Percentiles rank a stretch among this genome's conserved stretches.
phyloP scores from a whole-genome alignment of 2,797 vertebrate genomes.

The Ptychadena robeensis region DNA sequence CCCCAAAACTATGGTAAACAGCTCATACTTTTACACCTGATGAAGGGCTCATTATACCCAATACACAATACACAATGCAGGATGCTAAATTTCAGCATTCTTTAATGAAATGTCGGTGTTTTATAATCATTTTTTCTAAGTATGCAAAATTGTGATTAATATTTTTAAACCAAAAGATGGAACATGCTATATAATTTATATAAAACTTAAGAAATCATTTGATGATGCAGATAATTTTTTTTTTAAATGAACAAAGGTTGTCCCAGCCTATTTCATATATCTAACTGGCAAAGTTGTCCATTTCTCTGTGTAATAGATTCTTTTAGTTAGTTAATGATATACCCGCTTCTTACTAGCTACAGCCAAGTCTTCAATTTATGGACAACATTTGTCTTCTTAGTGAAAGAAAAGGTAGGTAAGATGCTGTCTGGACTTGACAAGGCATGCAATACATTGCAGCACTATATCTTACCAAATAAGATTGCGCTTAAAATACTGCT shows the following conservation, averaged over 20 bases:
- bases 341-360: constrained; percentile 16
- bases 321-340: constrained; percentile 19
- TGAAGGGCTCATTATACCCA: too few species aligned
- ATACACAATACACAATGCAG: too few species aligned
- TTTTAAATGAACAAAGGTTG: constrained; percentile 13
- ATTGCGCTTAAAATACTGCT: constrained; percentile 50
- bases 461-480: constrained; percentile 50
- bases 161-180: background rate
- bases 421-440: constrained; percentile 38
- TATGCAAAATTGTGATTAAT: background rate
- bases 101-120: too few species aligned
- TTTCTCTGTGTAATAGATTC: constrained; percentile 18
- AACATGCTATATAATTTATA: background rate
- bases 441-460: constrained; percentile 31
- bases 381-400: constrained; percentile 36
- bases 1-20: too few species aligned
- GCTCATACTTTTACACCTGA: too few species aligned
- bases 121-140: background rate
- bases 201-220: background rate
- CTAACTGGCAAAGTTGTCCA: background rate
- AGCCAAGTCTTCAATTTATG: constrained; percentile 30
- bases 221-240: background rate
- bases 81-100: too few species aligned
- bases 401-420: constrained; percentile 39
- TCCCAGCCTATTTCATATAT: background rate